phyloP scores from a whole-genome alignment of 2,797 vertebrate species.

The Myripristis murdjan region DNA sequence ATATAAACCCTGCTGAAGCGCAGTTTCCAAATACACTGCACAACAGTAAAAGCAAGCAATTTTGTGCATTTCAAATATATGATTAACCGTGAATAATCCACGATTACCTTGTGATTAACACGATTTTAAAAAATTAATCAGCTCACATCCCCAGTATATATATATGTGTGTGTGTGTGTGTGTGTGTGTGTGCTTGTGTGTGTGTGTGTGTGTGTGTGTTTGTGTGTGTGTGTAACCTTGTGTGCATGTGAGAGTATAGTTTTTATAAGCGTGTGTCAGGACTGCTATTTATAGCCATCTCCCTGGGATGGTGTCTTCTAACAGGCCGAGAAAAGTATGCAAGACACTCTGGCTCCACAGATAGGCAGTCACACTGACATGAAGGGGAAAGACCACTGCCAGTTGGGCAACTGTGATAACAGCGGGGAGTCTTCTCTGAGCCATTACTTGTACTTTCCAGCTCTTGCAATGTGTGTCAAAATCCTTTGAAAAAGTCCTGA shows the following conservation, averaged over 20 bases:
- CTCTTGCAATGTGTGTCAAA: neutral
- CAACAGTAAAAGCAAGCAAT: no score
- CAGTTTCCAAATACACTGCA: no score
- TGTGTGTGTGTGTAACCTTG: neutral
- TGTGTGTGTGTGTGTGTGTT: neutral
- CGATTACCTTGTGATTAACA: no score
- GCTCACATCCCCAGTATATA: no score
- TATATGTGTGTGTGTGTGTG: no score
- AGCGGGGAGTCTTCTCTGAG: constrained; percentile 11
- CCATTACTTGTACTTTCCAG: neutral
- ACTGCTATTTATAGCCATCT: constrained; percentile 14
- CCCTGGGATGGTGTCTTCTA: neutral
- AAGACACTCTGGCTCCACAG: neutral
- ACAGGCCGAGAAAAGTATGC: neutral
- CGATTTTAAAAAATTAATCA: no score
- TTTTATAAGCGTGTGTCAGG: neutral
- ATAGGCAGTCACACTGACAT: constrained; percentile 3
- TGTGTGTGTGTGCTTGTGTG: no score
- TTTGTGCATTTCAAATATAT: no score
- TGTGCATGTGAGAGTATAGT: no score
- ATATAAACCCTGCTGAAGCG: no score
- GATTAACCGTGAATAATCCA: no score
- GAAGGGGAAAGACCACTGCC: constrained; percentile 6
- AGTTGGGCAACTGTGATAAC: constrained; percentile 37
- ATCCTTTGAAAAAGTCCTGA: neutral